Evolutionary conservation across 2,888 invertebrate species (phyloP), one percentile per base, ranked within the genome.

Genomic region (Drosophila gaucha): DNA sequence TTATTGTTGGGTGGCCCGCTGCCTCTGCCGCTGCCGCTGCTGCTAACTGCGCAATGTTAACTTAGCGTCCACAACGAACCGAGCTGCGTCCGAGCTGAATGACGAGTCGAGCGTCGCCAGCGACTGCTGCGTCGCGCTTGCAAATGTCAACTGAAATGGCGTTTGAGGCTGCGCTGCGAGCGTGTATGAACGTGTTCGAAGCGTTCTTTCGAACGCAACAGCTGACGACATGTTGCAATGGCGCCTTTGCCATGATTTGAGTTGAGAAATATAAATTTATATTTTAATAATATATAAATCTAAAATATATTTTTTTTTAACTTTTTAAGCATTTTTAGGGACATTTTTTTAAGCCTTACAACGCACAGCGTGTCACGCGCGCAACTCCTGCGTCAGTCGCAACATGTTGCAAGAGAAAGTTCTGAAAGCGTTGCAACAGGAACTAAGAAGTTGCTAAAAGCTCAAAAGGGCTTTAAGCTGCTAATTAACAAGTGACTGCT

Each of bases 131-230:
- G 77, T 67, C 64, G 68, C 77, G 78, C 43, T 80, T 74, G 59
- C 63, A 77, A 80, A 83, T 70, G 80, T 83, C 77, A 83, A 80
- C 80, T 80, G 77, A 73, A 55, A 54, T 62, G 57, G 22, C 47
- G 55, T 63, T 63, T 41, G 49, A 35, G 31, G 49, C 49, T 35
- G 47, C 65, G 44, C 5, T 30, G 39, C 35, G 38, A 52, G 24
- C 24, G 1, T 26, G n/a, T 16, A 35, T 47, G 30, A 57, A 36
- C 69, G 6, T 41, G 44, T 36, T 3, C 20, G 22, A 28, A 12
- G 31, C 9, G 14, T 3, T 2, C 33, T 14, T 6, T 52, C 60
- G 31, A 60, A 49, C 70, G n/a, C 24, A 41, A 51, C 30, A 30
- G 2, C 22, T 0, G 9, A 0, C 50, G 46, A 52, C 67, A 52